Conservation (phyloP, 1,140 invertebrate species). For the Planococcus citri region DNA sequence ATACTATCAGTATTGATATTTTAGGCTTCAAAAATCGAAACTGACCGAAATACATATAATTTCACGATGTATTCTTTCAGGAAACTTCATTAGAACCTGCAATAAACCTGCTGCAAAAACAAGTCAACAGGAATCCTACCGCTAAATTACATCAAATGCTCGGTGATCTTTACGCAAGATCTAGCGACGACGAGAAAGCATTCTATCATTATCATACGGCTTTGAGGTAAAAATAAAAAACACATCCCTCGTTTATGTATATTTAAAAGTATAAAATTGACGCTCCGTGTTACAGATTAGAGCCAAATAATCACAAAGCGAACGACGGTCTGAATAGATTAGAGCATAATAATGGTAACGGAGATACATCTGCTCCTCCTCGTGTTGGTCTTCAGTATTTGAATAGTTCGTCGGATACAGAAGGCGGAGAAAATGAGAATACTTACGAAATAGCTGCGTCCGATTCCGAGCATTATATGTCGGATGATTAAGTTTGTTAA, state of each 20-base stretch:
- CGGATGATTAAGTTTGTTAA: background rate
- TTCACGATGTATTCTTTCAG: constrained; percentile 31
- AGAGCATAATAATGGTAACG: constrained; percentile 5
- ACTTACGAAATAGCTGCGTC: constrained; percentile 9
- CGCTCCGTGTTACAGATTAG: background rate
- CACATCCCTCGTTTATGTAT: background rate
- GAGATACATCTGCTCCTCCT: background rate
- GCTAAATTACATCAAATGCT: constrained; percentile 55
- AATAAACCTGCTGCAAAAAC: constrained; percentile 44
- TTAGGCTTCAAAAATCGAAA: too few species aligned
- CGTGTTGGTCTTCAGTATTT: background rate
- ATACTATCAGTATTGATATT: background rate
- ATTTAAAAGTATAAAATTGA: too few species aligned
- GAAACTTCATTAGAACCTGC: constrained; percentile 46
- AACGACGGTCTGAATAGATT: constrained; percentile 13
- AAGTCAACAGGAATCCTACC: constrained; percentile 46
- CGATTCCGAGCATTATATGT: constrained; percentile 12
- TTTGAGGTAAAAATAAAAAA: constrained; percentile 40
- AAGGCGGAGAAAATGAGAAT: constrained; percentile 13
- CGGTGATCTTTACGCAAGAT: constrained; percentile 45
- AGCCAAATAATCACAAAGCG: constrained; percentile 10
- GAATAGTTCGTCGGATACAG: constrained; percentile 10
- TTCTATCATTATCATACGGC: constrained; percentile 57
- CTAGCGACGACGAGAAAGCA: constrained; percentile 52
- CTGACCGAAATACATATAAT: background rate